Conservation (phyloP, 2,113 vertebrate species). For the Lota lota region DNA sequence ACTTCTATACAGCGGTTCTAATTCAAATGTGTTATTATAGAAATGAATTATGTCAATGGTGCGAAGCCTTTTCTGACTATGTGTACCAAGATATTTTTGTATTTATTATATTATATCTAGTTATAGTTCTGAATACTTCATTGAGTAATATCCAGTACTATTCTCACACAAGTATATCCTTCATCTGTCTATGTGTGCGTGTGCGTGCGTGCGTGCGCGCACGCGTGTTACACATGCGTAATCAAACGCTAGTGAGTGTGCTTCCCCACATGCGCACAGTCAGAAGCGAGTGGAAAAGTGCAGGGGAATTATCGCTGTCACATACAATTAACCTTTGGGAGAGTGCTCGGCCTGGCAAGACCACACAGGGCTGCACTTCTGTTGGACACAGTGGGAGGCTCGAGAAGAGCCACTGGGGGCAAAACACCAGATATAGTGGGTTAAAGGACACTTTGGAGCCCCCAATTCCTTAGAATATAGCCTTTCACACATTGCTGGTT, state of each 20-base stretch:
- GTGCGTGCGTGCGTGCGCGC: not conserved
- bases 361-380: conserved; percentile 30
- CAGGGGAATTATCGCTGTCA: conserved; percentile 18
- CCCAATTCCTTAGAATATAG: too few relatives aligned
- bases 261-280: conserved; percentile 7
- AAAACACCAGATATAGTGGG: conserved; percentile 21
- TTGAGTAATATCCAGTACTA: too few relatives aligned
- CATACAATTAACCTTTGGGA: conserved; percentile 45
- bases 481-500: too few relatives aligned
- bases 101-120: too few relatives aligned
- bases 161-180: too few relatives aligned
- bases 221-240: not conserved
- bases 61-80: too few relatives aligned
- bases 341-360: conserved; percentile 28
- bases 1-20: too few relatives aligned
- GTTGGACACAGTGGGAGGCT: conserved; percentile 25
- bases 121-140: too few relatives aligned
- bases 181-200: not conserved
- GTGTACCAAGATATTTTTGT: too few relatives aligned
- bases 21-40: too few relatives aligned
- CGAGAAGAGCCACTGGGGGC: conserved; percentile 29
- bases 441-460: too few relatives aligned
- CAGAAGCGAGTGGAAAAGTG: conserved; percentile 3
- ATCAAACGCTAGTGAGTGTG: not conserved
- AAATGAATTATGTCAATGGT: too few relatives aligned